These are phyloP conservation scores for Matsumurasca onukii DNA, from an alignment of 1,140 invertebrate species.

Conservation along the genomic window DNA sequence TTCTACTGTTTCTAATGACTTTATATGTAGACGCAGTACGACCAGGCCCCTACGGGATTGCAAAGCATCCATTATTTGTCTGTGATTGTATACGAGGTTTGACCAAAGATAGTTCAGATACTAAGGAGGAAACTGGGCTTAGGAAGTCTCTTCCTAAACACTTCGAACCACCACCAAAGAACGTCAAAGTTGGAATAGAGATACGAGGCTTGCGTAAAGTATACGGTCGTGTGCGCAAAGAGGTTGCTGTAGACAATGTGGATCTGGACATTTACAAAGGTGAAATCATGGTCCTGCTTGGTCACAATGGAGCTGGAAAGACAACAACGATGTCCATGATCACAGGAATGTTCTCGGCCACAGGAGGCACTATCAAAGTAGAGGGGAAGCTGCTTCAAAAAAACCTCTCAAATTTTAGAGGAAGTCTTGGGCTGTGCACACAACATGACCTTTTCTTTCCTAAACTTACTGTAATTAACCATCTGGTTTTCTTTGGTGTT, in stretches of 20 bases:
- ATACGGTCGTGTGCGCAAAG: conserved; percentile 27
- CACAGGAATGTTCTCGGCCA: conserved; percentile 32
- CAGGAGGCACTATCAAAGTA: not conserved
- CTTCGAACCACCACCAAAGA: not conserved
- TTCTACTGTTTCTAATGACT: not conserved
- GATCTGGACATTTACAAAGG: conserved; percentile 50
- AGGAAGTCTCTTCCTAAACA: not conserved
- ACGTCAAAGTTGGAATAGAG: conserved; percentile 21
- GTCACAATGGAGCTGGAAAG: conserved; percentile 88
- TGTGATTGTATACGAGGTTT: not conserved
- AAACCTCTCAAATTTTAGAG: not conserved
- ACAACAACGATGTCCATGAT: conserved; percentile 69
- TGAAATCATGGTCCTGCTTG: conserved; percentile 82
- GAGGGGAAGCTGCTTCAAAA: too few species aligned
- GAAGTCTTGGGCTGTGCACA: not conserved
- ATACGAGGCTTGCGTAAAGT: conserved; percentile 25
- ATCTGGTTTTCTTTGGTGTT: conserved; percentile 51
- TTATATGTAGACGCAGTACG: not conserved
- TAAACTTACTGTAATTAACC: conserved; percentile 59
- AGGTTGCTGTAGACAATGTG: conserved; percentile 37
- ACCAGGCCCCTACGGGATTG: not conserved
- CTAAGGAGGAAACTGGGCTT: not conserved
- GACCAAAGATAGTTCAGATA: not conserved
- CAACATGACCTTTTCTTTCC: conserved; percentile 2
- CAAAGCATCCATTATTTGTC: not conserved